Conservation (phyloP, 2,888 invertebrate genomes). For the Parapristionchus giblindavisi region DNA sequence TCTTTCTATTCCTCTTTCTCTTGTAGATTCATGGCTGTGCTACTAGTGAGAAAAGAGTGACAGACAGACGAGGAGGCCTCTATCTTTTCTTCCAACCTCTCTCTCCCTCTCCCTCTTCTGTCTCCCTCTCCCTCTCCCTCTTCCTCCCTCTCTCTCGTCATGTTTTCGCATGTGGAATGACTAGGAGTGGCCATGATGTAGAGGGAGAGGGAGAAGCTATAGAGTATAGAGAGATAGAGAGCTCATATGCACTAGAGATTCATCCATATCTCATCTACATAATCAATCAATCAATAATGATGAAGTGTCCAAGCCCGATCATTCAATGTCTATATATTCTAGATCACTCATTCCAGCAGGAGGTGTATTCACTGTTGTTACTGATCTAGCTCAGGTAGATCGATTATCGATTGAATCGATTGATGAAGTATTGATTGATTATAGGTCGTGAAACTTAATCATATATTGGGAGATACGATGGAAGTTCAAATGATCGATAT, state of each 20-base stretch:
- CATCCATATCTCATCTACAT: no score
- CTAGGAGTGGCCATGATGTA: not conserved
- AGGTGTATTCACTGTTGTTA: conserved; percentile 15
- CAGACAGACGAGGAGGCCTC: not conserved
- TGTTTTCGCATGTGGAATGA: not conserved
- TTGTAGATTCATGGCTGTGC: not conserved
- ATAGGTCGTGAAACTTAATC: not conserved
- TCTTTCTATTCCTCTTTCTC: not conserved
- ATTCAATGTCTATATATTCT: no score
- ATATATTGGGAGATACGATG: conserved; percentile 2
- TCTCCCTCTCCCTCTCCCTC: conserved; percentile 7
- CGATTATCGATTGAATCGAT: no score
- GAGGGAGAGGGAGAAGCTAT: not conserved
- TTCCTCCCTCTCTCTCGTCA: not conserved
- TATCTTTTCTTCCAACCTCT: not conserved
- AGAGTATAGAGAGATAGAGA: no score
- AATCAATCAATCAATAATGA: no score
- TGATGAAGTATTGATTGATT: not conserved
- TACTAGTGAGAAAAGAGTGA: no score
- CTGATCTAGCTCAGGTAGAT: conserved; percentile 19
- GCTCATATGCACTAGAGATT: not conserved
- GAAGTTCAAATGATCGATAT: not conserved
- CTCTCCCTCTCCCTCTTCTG: not conserved
- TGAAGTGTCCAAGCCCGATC: no score
- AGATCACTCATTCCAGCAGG: conserved; percentile 10